Evolutionary conservation across 2,797 vertebrate genomes (phyloP), one percentile per base, ranked within the genome.

Genomic region (Psittacula derbiana): DNA sequence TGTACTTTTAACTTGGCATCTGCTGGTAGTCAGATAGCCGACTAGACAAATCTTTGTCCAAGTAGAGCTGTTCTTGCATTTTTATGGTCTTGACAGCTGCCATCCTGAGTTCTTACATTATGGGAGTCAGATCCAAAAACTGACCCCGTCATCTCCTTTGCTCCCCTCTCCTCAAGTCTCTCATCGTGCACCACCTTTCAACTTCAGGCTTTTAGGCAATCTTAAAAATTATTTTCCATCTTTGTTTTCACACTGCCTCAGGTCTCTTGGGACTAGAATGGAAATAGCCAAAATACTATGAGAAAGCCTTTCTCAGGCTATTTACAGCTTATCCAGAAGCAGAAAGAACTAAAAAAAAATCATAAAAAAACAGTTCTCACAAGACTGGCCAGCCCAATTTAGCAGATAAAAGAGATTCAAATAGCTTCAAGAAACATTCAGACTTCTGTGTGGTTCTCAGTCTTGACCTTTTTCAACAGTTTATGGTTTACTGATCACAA

Each of bases 281-380:
- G 49, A 88, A 65, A 89, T 84, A 90, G 65, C 40, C 6, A 0
- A 91, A 91, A 72, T 86, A 72, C 50, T 89, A n/a, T 74, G 88
- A 93, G 84, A 96, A 93, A 79, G 60, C 62, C 84, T 83, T 96
- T 94, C 83, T 95, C 44, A 71, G 73, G 75, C 94, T 96, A 94
- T 97, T 96, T 97, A 93, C 67, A 90, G 88, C 78, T 90, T 88
- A 72, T 76, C 40, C 73, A 94, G 86, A 78, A 95, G 92, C 72
- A 90, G 82, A 91, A 95, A 84, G 64, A 43, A 72, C 69, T 88
- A 30, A 72, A 86, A 95, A 91, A 92, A 80, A 47, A 4, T 11
- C 2, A 10, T 52, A 43, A 86, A 79, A 91, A 73, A 16, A 0
- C 38, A 87, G 62, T 88, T 97, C 93, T 96, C 80, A 96, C 73